Evolutionary conservation across 2,888 invertebrate genomes (phyloP).

Genomic region (Candidula unifasciata): DNA sequence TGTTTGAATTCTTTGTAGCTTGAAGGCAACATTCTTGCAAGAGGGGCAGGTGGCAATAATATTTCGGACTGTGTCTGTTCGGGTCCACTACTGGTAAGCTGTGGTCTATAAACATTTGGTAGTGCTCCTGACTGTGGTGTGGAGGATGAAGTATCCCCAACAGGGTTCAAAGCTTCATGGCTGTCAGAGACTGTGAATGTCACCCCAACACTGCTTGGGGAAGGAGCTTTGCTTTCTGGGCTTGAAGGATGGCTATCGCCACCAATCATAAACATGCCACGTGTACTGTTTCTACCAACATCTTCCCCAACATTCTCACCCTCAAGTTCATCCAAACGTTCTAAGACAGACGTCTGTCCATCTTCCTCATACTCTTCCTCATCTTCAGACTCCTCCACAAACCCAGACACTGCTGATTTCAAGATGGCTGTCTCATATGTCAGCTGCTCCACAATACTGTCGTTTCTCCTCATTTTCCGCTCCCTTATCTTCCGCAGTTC

Average conservation of each 20-base stretch:
- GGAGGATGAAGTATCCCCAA: background rate
- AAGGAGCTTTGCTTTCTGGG: background rate
- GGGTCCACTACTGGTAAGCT: background rate
- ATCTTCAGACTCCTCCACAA: constrained; percentile 59
- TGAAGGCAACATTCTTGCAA: background rate
- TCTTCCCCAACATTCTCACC: background rate
- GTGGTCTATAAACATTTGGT: background rate
- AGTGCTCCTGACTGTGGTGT: background rate
- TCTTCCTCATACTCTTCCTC: constrained; percentile 53
- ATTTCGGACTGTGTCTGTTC: background rate
- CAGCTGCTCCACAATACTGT: constrained; percentile 69
- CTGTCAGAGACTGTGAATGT: constrained; percentile 32
- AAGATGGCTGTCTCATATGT: constrained; percentile 68
- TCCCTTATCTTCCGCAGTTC: constrained; percentile 48
- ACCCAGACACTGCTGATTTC: constrained; percentile 65
- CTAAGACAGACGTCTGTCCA: constrained; percentile 6
- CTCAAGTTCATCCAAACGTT: constrained; percentile 14
- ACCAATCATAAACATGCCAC: constrained; percentile 17
- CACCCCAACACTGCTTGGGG: background rate
- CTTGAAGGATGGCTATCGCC: constrained; percentile 17
- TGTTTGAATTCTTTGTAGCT: constrained; percentile 5
- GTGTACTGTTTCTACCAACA: background rate
- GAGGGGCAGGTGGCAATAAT: background rate
- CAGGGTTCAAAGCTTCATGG: background rate
- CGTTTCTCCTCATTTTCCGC: constrained; percentile 58